phyloP scores from a whole-genome alignment of 1,140 invertebrate genomes.

The Galleria mellonella region DNA sequence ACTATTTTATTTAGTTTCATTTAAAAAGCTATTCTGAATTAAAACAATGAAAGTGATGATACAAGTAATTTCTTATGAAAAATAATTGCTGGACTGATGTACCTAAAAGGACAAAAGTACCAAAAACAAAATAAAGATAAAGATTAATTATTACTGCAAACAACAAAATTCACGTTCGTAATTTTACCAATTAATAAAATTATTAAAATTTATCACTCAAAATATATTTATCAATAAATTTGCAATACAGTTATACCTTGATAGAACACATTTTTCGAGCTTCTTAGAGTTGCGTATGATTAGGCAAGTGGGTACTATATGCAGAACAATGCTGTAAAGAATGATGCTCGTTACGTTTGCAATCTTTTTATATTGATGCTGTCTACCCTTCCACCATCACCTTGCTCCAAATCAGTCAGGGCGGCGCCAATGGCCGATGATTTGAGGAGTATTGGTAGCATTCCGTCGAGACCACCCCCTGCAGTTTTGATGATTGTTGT shows the following conservation, averaged over 20 bases:
- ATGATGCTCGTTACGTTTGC: conserved; percentile 16
- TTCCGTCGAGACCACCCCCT: conserved; percentile 20
- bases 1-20: too few relatives aligned
- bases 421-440: conserved; percentile 13
- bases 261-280: conserved; percentile 10
- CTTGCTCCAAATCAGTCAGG: conserved; percentile 17
- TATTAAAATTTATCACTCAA: too few relatives aligned
- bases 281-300: conserved; percentile 2
- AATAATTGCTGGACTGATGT: too few relatives aligned
- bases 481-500: conserved; percentile 14
- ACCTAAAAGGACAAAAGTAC: too few relatives aligned
- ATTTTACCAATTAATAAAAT: too few relatives aligned
- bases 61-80: too few relatives aligned
- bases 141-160: too few relatives aligned
- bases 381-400: conserved; percentile 17
- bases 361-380: conserved; percentile 23
- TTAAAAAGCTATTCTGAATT: too few relatives aligned
- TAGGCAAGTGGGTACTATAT: background rate
- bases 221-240: too few relatives aligned
- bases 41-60: too few relatives aligned
- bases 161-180: too few relatives aligned
- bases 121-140: too few relatives aligned
- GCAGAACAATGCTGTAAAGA: conserved; percentile 6
- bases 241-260: conserved; percentile 5
- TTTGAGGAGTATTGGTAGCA: conserved; percentile 13